Base-by-base conservation (phyloP, 2,888 invertebrate genomes). In the Zhengitettix transpicula region DNA sequence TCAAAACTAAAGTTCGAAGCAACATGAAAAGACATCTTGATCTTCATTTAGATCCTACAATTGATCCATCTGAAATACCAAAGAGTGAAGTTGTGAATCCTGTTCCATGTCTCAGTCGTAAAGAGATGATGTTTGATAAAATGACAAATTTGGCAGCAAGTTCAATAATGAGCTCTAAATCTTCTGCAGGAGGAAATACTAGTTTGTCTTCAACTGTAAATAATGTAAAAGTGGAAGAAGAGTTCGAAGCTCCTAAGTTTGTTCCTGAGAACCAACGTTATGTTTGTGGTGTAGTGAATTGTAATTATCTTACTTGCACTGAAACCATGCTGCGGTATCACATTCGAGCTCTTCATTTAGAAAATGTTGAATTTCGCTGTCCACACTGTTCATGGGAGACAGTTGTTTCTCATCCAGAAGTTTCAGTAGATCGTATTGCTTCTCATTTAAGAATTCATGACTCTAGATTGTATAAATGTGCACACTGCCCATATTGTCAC, bases 141-240 rank as follows among this genome's bases (percentile, higher is more conserved):
- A 90, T 90, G 90, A 78, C 84, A 0, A 90, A 90, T 70, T 76
- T 89, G 16, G 89, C 90, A 0, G 83, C 84, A n/a, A 87, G 84
- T 65, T 87, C 82, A 16, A 69, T 70, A 58, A 65, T 60, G 11
- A 53, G 8, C 40, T 54, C 40, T 17, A 40, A 47, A 47, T n/a
- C 12, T n/a, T 14, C 47, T 7, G 12, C n/a, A 47, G 47, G 12
- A n/a, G 47, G 47, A 14, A n/a, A 14, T 12, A 5, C 47, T 47
- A n/a, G 3, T 47, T 47, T 28, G 28, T 28, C 47, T 5, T 47
- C 47, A 47, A 47, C 14, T 47, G 47, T 12, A 5, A 47, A 47
- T 2, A 47, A 14, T 47, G 5, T 47, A 47, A 47, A 47, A 14
- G 3, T 14, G 47, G 15, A 65, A 65, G 1, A 40, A 41, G 40